Base-by-base conservation (phyloP, 2,888 invertebrate species). In the Archips xylosteana region DNA sequence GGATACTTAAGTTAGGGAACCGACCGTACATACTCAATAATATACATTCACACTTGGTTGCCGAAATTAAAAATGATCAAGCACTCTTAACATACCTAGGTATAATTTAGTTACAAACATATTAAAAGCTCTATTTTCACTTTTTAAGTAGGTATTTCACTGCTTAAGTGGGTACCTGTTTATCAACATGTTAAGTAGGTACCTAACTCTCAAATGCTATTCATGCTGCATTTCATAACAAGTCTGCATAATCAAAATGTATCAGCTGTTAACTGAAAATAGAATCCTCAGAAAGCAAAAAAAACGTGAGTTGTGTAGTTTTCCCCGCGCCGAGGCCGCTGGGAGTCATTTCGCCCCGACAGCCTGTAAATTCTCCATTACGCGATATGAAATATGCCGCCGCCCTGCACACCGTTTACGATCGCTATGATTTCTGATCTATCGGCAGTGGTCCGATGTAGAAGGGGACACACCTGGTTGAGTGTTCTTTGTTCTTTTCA, bases 281-380 rank as follows among this genome's bases (percentile, higher is more conserved):
- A 51, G 59, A 65, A 54, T 59, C 62, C 23, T 12, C 12, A 60
- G 5, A 70, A 65, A 39, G 70, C 62, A 67, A 67, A 69, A 36
- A 69, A 63, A 47, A 54, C 74, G 67, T 79, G 81, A 84, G 82
- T 86, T 84, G 81, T 87, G 76, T 71, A 78, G 71, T 83, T 84
- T 80, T 86, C 63, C 77, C 63, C 75, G 77, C 80, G 83, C 81
- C 85, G 86, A 85, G 85, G 82, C 94, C 94, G 85, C 85, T 87
- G 94, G 95, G 94, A 94, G 92, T 93, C 93, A 94, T 95, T 94
- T 86, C 90, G 84, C 75, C 80, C 92, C 87, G 94, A 94, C 94
- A 94, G 93, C 92, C 92, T 94, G 94, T 95, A 95, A 94, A 95
- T 95, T 94, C 92, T 87, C 92, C 92, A 94, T 94, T 94, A 94